Conservation (phyloP, 35 echinoderm and acorn worm species). For the Lytechinus pictus region DNA sequence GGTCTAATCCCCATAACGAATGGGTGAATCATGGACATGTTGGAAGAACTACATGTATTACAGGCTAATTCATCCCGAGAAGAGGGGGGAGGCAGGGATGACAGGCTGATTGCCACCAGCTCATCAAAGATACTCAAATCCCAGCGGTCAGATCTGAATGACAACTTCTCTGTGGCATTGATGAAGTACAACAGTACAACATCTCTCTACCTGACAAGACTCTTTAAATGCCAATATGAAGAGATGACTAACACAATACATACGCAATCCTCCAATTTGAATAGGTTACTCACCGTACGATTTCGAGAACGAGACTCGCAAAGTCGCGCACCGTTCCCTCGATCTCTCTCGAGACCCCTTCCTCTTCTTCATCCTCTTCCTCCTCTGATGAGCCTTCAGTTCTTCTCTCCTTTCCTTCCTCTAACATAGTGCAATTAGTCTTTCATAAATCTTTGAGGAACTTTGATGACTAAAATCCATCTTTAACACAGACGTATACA, state of each 20-base stretch:
- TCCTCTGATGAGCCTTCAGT: neutral
- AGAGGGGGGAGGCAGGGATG: neutral
- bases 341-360: neutral
- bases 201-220: neutral
- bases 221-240: neutral
- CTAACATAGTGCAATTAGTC: neutral
- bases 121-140: neutral
- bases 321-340: constrained; percentile 15
- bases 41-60: too few species aligned
- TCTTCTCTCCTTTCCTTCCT: neutral
- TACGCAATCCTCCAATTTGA: neutral
- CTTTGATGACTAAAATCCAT: neutral
- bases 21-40: too few species aligned
- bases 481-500: neutral
- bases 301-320: neutral
- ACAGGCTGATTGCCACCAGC: neutral
- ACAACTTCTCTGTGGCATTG: neutral
- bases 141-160: neutral
- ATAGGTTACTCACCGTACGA: constrained; percentile 18
- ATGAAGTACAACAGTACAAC: neutral
- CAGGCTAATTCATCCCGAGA: too few species aligned
- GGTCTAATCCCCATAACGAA: too few species aligned
- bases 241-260: neutral
- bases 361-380: neutral
- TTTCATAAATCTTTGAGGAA: neutral